These are phyloP conservation scores for Lophotriccus pileatus DNA, from an alignment of 2,797 vertebrate genomes.

Conservation along the genomic window DNA sequence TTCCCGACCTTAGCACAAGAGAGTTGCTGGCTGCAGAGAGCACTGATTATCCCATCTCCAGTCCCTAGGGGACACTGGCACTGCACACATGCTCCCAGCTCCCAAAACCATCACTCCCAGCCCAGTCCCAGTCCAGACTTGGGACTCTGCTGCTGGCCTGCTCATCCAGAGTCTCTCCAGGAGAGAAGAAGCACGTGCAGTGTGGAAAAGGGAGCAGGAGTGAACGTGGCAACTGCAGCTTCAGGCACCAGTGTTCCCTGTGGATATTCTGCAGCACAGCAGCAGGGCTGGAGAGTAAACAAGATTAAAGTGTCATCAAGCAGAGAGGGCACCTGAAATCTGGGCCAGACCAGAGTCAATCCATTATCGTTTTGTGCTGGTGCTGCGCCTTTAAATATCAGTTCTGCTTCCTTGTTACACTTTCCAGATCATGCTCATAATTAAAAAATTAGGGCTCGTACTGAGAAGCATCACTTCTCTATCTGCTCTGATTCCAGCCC, in stretches of 20 bases:
- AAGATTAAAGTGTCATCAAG: not conserved
- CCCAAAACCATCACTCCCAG: not conserved
- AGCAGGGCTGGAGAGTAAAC: not conserved
- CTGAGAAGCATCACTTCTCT: not conserved
- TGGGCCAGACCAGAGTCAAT: not conserved
- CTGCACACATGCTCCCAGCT: not conserved
- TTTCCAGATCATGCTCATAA: not conserved
- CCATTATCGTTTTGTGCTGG: fast-evolving
- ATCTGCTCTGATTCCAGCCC: not conserved
- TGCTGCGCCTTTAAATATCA: not conserved
- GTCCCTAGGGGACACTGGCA: constrained; percentile 53
- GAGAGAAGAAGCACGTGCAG: not conserved
- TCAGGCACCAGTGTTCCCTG: not conserved
- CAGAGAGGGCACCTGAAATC: not conserved
- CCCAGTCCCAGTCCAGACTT: not conserved
- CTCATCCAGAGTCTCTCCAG: not conserved
- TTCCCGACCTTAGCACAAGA: not conserved
- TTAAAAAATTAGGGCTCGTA: not conserved
- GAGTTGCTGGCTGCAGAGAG: not conserved
- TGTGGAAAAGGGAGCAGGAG: not conserved
- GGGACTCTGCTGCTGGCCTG: fast-evolving
- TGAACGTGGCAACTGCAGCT: not conserved
- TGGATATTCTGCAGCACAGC: not conserved
- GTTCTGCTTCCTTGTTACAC: not conserved
- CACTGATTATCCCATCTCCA: not conserved